A percentile compares a stretch with the other conserved stretches of the same genome.
These are phyloP conservation scores for Caranx melampygus DNA, from an alignment of 2,113 vertebrate species.

Conservation along the genomic window DNA sequence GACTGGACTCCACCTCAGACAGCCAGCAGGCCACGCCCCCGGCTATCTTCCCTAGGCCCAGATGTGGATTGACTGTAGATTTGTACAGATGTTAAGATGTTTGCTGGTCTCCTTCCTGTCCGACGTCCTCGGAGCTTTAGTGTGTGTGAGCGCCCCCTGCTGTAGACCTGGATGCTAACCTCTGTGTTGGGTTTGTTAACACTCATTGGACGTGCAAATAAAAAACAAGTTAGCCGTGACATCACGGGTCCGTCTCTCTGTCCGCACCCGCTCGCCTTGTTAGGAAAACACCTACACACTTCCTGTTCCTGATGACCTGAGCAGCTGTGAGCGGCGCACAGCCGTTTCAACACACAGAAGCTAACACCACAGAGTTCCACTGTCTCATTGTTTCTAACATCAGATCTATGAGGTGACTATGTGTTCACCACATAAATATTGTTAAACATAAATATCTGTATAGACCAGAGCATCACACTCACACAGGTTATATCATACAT, in stretches of 20 bases:
- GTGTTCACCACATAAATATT: too few species aligned
- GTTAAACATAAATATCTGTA: too few species aligned
- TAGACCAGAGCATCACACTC: too few species aligned
- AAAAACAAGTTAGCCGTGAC: constrained; percentile 89
- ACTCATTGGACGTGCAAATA: constrained; percentile 88
- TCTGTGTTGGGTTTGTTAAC: constrained; percentile 90
- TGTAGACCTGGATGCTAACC: constrained; percentile 85
- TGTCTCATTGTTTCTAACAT: too few species aligned
- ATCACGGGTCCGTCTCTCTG: not conserved
- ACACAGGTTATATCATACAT: too few species aligned
- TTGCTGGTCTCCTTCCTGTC: constrained; percentile 58
- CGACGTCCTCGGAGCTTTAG: constrained; percentile 63
- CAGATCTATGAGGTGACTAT: too few species aligned
- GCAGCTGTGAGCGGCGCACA: too few species aligned
- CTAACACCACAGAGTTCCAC: too few species aligned
- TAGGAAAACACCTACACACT: not conserved
- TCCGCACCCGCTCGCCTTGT: not conserved
- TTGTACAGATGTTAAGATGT: constrained; percentile 68
- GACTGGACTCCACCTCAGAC: constrained; percentile 4
- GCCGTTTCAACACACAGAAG: too few species aligned
- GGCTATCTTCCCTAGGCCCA: not conserved
- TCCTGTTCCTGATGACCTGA: too few species aligned
- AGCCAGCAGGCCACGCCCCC: too few species aligned
- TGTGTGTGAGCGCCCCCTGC: constrained; percentile 74
- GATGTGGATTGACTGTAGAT: constrained; percentile 44